phyloP scores from a whole-genome alignment of 2,113 vertebrate species.

The Macaca mulatta region DNA sequence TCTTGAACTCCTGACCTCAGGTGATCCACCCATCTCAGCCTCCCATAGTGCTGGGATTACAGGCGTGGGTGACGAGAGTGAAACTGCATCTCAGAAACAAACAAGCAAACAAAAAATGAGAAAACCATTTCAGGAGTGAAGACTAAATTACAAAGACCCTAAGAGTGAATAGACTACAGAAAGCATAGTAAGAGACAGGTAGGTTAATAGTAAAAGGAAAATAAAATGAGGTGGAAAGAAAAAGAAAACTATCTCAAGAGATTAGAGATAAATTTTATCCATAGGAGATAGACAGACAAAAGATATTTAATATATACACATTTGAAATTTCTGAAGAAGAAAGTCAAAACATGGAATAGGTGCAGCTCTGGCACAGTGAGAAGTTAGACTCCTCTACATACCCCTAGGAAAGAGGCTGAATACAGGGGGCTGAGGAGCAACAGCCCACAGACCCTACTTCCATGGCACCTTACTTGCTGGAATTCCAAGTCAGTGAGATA shows the following conservation, averaged over 20 bases:
- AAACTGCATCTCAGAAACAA: background rate
- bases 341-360: background rate
- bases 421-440: too few species aligned
- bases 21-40: too few species aligned
- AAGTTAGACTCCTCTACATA: too few species aligned
- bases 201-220: background rate
- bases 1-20: too few species aligned
- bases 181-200: background rate
- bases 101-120: background rate
- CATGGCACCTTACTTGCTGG: too few species aligned
- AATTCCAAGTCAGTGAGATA: too few species aligned
- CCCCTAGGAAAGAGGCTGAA: too few species aligned
- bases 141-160: background rate
- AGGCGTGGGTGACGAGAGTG: too few species aligned
- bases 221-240: background rate
- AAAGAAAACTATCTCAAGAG: background rate
- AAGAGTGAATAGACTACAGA: background rate
- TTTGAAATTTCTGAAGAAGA: background rate
- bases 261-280: background rate
- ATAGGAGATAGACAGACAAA: background rate
- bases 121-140: background rate
- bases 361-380: too few species aligned
- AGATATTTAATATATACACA: background rate
- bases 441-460: too few species aligned
- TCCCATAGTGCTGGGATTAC: too few species aligned